These are phyloP conservation scores for Patiria pectinifera DNA, from an alignment of 53 echinoderm and acorn worm genomes.

Conservation along the genomic window DNA sequence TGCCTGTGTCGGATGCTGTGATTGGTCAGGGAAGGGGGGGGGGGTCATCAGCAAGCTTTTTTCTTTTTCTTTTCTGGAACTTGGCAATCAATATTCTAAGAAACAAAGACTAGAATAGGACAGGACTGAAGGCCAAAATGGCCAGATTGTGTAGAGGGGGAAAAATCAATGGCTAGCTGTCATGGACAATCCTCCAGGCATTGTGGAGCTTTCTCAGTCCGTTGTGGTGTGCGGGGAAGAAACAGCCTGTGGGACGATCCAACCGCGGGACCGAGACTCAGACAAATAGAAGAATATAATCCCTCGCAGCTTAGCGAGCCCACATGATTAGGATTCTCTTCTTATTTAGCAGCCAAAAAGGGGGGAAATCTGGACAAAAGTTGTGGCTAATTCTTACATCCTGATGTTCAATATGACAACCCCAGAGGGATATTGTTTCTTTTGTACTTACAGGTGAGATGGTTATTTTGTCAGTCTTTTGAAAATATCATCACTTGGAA, in stretches of 20 bases:
- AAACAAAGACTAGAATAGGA: slow-evolving; percentile 55
- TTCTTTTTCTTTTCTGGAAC: slow-evolving; percentile 29
- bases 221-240: background rate
- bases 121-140: slow-evolving; percentile 60
- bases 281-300: slow-evolving; percentile 19
- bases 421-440: background rate
- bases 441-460: background rate
- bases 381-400: background rate
- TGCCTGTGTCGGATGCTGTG: background rate
- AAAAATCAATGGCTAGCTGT: slow-evolving; percentile 60
- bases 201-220: background rate
- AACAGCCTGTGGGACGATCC: slow-evolving; percentile 8
- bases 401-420: background rate
- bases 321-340: background rate
- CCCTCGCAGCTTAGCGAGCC: background rate
- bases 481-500: background rate
- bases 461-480: background rate
- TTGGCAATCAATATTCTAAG: slow-evolving; percentile 37
- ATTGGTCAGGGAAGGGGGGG: background rate
- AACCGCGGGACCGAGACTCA: slow-evolving; percentile 3
- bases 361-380: background rate
- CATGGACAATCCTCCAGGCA: slow-evolving; percentile 41
- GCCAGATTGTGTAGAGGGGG: slow-evolving; percentile 40
- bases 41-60: background rate
- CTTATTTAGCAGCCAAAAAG: background rate